A percentile compares a stretch with the other conserved stretches of the same genome.
These are phyloP conservation scores for Takifugu flavidus DNA, from an alignment of 2,113 vertebrate genomes.

Conservation along the genomic window DNA sequence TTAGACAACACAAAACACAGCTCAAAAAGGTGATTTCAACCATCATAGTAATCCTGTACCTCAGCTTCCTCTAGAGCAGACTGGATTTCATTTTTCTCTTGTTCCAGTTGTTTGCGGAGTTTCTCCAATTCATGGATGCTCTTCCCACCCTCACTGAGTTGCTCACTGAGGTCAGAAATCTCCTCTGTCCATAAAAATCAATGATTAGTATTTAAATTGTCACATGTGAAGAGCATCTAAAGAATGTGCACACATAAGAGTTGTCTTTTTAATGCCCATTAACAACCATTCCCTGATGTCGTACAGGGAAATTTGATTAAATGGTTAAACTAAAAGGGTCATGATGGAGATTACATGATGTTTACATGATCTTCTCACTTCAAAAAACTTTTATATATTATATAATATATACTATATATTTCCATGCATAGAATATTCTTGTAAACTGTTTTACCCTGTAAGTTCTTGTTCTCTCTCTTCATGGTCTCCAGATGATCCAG, in stretches of 20 bases:
- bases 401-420: no score
- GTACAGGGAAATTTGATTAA: no score
- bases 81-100: constrained; percentile 86
- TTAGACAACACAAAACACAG: neutral
- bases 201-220: neutral
- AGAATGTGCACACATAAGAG: no score
- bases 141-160: constrained; percentile 81
- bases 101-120: constrained; percentile 82
- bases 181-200: constrained; percentile 76
- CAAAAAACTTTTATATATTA: no score
- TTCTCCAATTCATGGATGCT: constrained; percentile 87
- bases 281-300: no score
- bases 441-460: constrained; percentile 66
- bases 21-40: neutral
- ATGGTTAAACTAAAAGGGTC: no score
- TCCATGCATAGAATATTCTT: no score
- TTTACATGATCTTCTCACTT: neutral
- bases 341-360: no score
- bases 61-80: constrained; percentile 87
- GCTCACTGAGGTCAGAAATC: constrained; percentile 87
- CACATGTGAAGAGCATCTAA: neutral
- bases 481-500: constrained; percentile 82
- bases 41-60: constrained; percentile 53
- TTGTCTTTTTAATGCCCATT: no score
- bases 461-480: constrained; percentile 79